A percentile compares a stretch with the other conserved stretches of the same genome.
Evolutionary conservation across 1,140 invertebrate species (phyloP).

Genomic region (Dermatophagoides farinae): DNA sequence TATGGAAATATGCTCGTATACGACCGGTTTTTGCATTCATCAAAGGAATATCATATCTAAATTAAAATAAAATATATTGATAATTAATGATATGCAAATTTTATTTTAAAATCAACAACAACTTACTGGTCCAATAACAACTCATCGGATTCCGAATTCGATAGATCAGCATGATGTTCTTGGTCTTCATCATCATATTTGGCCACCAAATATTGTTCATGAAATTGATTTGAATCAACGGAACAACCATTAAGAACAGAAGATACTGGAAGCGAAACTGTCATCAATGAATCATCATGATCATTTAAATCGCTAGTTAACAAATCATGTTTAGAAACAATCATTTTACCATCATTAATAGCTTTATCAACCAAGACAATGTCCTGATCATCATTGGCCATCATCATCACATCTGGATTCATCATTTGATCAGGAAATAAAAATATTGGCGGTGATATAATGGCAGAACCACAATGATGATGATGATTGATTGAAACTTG

Average conservation of each 20-base stretch:
- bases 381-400: background rate
- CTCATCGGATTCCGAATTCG: background rate
- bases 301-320: background rate
- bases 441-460: background rate
- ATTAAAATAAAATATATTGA: background rate
- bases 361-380: too few species aligned
- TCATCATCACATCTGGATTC: background rate
- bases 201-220: background rate
- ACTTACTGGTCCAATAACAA: background rate
- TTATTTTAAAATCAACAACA: background rate
- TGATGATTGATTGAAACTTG: background rate
- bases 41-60: background rate
- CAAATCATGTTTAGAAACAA: background rate
- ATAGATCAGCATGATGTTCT: background rate
- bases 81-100: background rate
- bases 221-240: background rate
- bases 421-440: background rate
- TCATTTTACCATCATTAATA: too few species aligned
- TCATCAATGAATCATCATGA: background rate
- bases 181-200: background rate
- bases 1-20: slow-evolving; percentile 13
- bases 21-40: background rate
- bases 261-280: background rate
- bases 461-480: background rate
- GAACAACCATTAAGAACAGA: background rate